These are phyloP conservation scores for Selenia dentaria DNA, from an alignment of 2,888 invertebrate species.

Conservation along the genomic window DNA sequence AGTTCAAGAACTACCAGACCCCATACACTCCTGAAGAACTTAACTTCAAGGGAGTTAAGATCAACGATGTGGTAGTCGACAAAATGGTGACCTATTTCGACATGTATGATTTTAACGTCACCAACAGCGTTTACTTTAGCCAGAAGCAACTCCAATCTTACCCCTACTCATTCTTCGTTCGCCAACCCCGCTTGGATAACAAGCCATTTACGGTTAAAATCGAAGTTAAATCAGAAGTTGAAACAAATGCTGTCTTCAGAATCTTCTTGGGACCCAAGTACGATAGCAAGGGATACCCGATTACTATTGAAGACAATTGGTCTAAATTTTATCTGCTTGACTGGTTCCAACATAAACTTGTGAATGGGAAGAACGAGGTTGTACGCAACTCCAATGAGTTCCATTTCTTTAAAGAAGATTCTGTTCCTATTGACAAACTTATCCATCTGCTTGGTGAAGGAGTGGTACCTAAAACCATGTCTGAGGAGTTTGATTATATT, in stretches of 20 bases:
- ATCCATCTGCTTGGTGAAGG: constrained; percentile 83
- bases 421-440: constrained; percentile 84
- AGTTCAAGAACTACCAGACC: constrained; percentile 84
- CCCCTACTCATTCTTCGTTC: constrained; percentile 76
- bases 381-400: constrained; percentile 87
- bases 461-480: constrained; percentile 79
- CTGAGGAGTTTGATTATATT: constrained; percentile 83
- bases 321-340: constrained; percentile 86
- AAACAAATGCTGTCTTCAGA: constrained; percentile 84
- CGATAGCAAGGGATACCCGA: constrained; percentile 80
- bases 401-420: constrained; percentile 85
- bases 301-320: constrained; percentile 82
- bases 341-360: constrained; percentile 84
- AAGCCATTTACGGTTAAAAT: constrained; percentile 87
- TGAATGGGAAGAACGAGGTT: constrained; percentile 86
- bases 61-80: constrained; percentile 85
- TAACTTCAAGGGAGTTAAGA: constrained; percentile 84
- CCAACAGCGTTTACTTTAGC: constrained; percentile 73
- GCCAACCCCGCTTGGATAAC: constrained; percentile 89
- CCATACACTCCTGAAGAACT: constrained; percentile 85
- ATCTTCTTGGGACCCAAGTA: constrained; percentile 89
- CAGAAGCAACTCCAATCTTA: constrained; percentile 58
- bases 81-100: constrained; percentile 88
- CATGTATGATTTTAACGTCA: constrained; percentile 85
- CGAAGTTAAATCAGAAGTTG: constrained; percentile 84